Base-by-base conservation (phyloP, 1,140 invertebrate species). In the Zaprionus tsacasi region DNA sequence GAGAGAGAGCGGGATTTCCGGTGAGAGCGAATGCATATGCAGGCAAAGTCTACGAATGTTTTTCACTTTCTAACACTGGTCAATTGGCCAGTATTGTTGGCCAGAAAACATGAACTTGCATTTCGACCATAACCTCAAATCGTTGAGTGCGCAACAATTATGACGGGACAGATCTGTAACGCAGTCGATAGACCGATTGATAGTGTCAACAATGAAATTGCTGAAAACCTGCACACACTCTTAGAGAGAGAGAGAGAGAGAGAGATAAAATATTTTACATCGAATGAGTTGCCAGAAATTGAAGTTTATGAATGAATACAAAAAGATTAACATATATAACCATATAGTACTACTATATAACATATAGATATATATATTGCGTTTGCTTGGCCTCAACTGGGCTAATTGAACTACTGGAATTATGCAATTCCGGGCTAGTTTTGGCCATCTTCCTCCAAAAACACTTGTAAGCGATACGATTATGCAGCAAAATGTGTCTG, bases 381-480 rank as follows among this genome's bases (percentile, higher is more conserved):
- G 60, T 78, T 60, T 38, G 52, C 6, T 30, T 30, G 13, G 11
- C 13, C 38, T 61, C 48, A 72, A 54, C 69, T 63, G 30, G 50
- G 71, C 82, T 78, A 80, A 88, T 88, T 82, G 77, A 82, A 70
- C 63, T 21, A 27, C 54, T 40, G 35, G 48, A 71, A 74, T 86
- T 79, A 82, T 88, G 82, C 82, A 86, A 86, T 82, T 86, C 65
- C 45, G n/a, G 59, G 58, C 61, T 70, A 75, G 81, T 73, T 81
- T 89, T 83, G 67, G 56, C 69, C 57, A 70, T 2, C 25, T 33
- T 12, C 27, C 5, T 13, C n/a, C 40, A 67, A 61, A 78, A 77
- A 64, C 86, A 89, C 85, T 89, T 89, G 85, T 89, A 89, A 89
- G 76, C 82, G 85, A 89, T 89, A 89, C 76, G 86, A 89, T 89